Evolutionary conservation across 2,888 invertebrate genomes (phyloP), one percentile per base, ranked within the genome.

Genomic region (Drosophila phalerata): DNA sequence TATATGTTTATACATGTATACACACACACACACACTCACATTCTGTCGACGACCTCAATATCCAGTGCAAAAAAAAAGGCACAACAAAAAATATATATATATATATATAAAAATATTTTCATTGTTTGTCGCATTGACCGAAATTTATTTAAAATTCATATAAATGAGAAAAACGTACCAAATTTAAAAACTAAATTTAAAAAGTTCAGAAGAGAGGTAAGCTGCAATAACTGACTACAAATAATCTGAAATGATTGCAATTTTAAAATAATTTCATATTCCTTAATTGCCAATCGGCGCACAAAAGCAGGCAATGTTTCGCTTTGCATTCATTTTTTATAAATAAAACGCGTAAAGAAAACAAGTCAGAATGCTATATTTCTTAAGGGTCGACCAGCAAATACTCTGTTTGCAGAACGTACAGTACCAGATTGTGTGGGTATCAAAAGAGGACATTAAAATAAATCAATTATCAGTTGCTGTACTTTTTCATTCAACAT

Each of bases 1-100:
- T 37, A 53, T 48, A 42, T 42, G 42, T 47, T 45, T 52, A 61
- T 51, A 55, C 32, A 63, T 42, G 28, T 6, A 28, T 45, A 48
- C 28, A 53, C 19, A 64, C 53, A 37, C 58, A 42, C 55, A 69
- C 28, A 30, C 43, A 15, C 63, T 66, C 53, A 49, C 53, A 56
- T 15, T 42, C 43, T 69, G 69, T 73, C 49, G 65, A 69, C 87
- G 87, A 85, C 86, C 84, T 84, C 81, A 84, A 86, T 86, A 79
- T 69, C 55, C 73, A 73, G 75, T 51, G 67, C 73, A 82, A 82
- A 82, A 76, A 76, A 51, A 53, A 9, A 61, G 61, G 22, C 22
- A 22, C 22, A 22, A 22, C n/a, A 22, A 22, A 22, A 22, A 3
- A 22, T 22, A 22, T 22, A 22, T 22, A n/a, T n/a, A n/a, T n/a